Evolutionary conservation across 2,797 vertebrate species (phyloP).

Genomic region (Agapornis canus): DNA sequence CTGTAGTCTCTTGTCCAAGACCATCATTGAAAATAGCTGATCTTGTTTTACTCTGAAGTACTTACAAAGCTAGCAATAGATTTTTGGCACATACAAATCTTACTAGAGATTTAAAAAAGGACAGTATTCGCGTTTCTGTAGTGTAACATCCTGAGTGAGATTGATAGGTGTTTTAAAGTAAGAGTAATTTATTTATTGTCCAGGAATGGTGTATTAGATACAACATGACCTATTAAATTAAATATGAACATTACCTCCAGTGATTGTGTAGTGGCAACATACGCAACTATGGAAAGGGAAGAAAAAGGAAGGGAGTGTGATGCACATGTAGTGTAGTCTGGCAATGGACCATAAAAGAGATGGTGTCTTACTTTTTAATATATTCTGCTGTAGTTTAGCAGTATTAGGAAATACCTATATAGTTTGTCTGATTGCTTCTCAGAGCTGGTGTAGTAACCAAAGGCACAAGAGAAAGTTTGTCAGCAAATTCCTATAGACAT

Average conservation of each 20-base stretch:
- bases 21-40: not conserved
- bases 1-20: not conserved
- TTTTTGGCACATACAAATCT: not conserved
- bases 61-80: not conserved
- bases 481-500: not conserved
- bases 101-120: not conserved
- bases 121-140: not conserved
- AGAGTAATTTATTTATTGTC: not conserved
- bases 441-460: not conserved
- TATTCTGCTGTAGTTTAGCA: not conserved
- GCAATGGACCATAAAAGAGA: not conserved
- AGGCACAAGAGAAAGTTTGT: not conserved
- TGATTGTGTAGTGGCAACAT: not conserved
- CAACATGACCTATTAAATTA: not conserved
- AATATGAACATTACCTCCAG: not conserved
- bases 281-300: not conserved
- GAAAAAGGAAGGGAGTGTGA: not conserved
- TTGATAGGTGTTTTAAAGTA: not conserved
- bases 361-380: not conserved
- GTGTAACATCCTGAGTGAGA: not conserved
- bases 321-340: not conserved
- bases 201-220: not conserved
- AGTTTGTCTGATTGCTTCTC: not conserved
- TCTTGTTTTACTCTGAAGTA: not conserved
- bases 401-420: not conserved